Conservation (phyloP, 2,113 vertebrate species). For the Mustela nigripes region DNA sequence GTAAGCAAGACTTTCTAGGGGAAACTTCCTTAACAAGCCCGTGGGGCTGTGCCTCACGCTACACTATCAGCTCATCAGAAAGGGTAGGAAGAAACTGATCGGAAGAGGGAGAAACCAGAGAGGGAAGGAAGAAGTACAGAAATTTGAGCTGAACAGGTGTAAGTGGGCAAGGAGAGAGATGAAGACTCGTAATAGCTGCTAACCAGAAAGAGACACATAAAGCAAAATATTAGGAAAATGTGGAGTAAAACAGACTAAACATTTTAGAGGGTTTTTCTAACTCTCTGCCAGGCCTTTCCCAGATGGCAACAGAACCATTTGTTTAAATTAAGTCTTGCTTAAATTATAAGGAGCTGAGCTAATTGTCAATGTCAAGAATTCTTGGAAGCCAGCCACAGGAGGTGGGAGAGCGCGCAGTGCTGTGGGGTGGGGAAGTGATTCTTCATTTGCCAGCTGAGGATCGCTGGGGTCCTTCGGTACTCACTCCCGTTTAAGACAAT, state of each 20-base stretch:
- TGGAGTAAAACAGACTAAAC: neutral
- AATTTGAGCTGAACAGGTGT: neutral
- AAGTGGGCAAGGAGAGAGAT: neutral
- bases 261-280: conserved; percentile 44
- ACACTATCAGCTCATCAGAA: rapidly evolving
- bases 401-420: neutral
- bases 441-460: neutral
- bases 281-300: conserved; percentile 60
- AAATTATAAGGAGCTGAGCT: conserved; percentile 70
- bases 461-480: neutral
- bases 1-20: neutral
- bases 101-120: neutral
- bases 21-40: neutral
- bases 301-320: conserved; percentile 64
- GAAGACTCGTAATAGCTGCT: neutral
- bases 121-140: neutral
- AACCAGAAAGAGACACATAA: conserved; percentile 7
- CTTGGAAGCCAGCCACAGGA: conserved; percentile 58
- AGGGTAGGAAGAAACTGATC: neutral
- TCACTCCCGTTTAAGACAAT: neutral
- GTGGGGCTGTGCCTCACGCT: rapidly evolving
- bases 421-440: neutral
- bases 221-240: conserved; percentile 62
- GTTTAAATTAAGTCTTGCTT: conserved; percentile 75
- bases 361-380: conserved; percentile 62